phyloP scores from a whole-genome alignment of 23 tunicate species.

The Aplidium turbinatum region DNA sequence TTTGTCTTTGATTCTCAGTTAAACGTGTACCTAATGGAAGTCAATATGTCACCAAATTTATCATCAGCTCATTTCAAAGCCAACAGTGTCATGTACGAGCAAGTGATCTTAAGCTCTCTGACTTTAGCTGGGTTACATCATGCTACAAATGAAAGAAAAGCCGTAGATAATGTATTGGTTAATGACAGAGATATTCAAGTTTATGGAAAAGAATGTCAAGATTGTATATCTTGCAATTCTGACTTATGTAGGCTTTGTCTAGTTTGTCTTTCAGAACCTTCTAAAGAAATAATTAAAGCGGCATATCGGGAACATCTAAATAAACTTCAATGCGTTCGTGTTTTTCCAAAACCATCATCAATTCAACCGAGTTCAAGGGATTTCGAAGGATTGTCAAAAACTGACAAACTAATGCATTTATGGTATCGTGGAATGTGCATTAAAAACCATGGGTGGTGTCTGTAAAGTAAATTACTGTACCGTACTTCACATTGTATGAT shows the following conservation, averaged over 20 bases:
- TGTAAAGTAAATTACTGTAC: no score
- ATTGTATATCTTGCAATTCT: slow-evolving; percentile 25
- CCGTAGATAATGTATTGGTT: background rate
- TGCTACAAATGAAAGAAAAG: background rate
- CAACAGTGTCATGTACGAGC: slow-evolving; percentile 79
- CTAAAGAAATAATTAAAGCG: slow-evolving; percentile 23
- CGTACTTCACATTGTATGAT: no score
- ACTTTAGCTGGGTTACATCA: slow-evolving; percentile 48
- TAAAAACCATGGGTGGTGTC: slow-evolving; percentile 48
- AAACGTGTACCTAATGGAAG: slow-evolving; percentile 87
- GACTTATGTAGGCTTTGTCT: slow-evolving; percentile 55
- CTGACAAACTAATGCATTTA: slow-evolving; percentile 41
- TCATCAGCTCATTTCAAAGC: slow-evolving; percentile 80
- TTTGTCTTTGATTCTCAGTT: slow-evolving; percentile 76
- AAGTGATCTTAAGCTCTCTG: slow-evolving; percentile 63
- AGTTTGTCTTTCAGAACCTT: slow-evolving; percentile 33
- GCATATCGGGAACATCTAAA: slow-evolving; percentile 54
- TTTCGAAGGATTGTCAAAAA: slow-evolving; percentile 16
- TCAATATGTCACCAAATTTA: slow-evolving; percentile 97
- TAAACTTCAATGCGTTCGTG: slow-evolving; percentile 34
- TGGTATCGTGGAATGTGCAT: slow-evolving; percentile 67
- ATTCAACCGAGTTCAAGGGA: background rate
- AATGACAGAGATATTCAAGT: slow-evolving; percentile 50
- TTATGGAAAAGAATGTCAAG: slow-evolving; percentile 38
- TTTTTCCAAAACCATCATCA: slow-evolving; percentile 47